phyloP scores from a whole-genome alignment of 2,888 invertebrate species.

The Cordilura impudica region DNA sequence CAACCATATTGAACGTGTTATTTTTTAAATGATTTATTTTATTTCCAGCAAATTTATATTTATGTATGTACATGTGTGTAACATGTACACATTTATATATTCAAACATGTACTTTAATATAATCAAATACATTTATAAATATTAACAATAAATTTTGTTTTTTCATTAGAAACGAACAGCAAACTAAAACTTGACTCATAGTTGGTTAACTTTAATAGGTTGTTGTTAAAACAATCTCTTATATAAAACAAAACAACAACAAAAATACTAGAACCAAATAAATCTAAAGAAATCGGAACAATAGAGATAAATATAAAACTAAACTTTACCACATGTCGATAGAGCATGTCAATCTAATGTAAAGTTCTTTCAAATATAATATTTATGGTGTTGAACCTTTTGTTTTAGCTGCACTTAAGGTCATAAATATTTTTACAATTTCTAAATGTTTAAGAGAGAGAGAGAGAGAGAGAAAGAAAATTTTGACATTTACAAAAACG shows the following conservation, averaged over 20 bases:
- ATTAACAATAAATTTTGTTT: background rate
- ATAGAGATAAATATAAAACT: slow-evolving; percentile 20
- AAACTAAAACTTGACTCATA: slow-evolving; percentile 50
- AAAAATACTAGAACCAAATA: slow-evolving; percentile 31
- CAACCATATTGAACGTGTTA: background rate
- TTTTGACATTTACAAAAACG: too few relatives aligned
- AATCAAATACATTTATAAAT: background rate
- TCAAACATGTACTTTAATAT: background rate
- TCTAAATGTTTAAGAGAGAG: too few relatives aligned
- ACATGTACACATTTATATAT: background rate
- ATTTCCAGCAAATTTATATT: background rate
- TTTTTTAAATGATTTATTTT: background rate
- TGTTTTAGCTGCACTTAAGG: background rate
- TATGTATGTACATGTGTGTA: background rate
- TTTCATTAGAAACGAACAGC: background rate
- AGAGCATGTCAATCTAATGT: slow-evolving; percentile 43
- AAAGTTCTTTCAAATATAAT: background rate
- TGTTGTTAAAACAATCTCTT: slow-evolving; percentile 21
- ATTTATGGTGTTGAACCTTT: background rate
- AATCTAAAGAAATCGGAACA: slow-evolving; percentile 14
- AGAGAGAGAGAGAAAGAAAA: too few relatives aligned
- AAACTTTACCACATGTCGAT: slow-evolving; percentile 32
- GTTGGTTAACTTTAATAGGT: slow-evolving; percentile 25
- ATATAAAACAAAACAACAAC: slow-evolving; percentile 19
- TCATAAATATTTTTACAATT: background rate